Percentiles rank a stretch among this genome's conserved stretches.
phyloP scores from a whole-genome alignment of 2,888 invertebrate genomes.

The Drosophila cognata region DNA sequence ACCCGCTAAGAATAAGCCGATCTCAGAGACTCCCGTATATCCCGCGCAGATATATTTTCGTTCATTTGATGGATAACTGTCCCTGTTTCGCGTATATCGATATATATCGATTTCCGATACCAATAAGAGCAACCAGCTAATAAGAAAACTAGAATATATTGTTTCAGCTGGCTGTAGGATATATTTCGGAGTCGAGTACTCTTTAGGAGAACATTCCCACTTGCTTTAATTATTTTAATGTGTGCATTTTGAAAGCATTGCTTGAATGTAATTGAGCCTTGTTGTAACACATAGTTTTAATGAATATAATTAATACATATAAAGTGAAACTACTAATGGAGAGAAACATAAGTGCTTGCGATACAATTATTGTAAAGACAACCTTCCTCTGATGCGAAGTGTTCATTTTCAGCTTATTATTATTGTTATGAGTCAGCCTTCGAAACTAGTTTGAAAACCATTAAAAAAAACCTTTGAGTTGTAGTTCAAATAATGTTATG shows the following conservation, averaged over 20 bases:
- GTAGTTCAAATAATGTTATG: not conserved
- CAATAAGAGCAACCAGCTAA: too few relatives aligned
- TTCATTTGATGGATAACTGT: too few relatives aligned
- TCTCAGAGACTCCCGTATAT: too few relatives aligned
- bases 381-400: not conserved
- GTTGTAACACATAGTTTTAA: not conserved
- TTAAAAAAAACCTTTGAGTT: not conserved
- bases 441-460: not conserved
- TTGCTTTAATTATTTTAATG: too few relatives aligned
- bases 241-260: not conserved
- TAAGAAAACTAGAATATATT: too few relatives aligned
- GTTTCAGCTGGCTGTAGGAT: too few relatives aligned
- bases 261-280: not conserved
- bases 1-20: too few relatives aligned
- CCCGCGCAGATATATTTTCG: too few relatives aligned
- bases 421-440: not conserved
- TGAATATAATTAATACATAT: not conserved
- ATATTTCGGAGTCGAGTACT: too few relatives aligned
- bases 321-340: not conserved
- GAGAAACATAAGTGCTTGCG: not conserved
- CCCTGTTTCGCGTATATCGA: too few relatives aligned
- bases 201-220: too few relatives aligned
- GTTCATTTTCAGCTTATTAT: not conserved
- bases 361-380: not conserved
- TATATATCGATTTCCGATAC: too few relatives aligned